Percentiles rank a stretch among this genome's conserved stretches.
Evolutionary conservation across 2,113 vertebrate species (phyloP).

Genomic region (Callipepla squamata): DNA sequence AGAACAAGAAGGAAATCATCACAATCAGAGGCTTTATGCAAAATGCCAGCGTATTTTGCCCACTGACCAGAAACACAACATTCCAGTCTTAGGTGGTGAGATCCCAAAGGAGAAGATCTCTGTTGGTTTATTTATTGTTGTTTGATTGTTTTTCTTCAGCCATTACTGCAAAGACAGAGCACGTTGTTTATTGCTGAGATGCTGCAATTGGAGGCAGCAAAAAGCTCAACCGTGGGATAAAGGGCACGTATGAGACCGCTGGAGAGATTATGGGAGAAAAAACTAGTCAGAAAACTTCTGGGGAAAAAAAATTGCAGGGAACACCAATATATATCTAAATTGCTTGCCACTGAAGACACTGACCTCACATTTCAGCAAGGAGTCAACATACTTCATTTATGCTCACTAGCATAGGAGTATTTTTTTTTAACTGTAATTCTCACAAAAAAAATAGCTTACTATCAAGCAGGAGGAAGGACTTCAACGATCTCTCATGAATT

Average conservation of each 20-base stretch:
- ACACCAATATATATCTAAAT: not conserved
- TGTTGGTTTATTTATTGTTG: not conserved
- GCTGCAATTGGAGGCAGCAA: not conserved
- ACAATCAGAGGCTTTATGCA: not conserved
- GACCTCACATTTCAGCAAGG: not conserved
- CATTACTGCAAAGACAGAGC: not conserved
- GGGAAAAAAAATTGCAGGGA: not conserved
- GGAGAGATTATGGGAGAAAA: not conserved
- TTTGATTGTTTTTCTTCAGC: not conserved
- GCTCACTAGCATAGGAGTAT: not conserved
- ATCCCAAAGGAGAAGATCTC: not conserved
- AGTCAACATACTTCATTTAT: not conserved
- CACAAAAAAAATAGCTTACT: not conserved
- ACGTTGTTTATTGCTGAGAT: not conserved
- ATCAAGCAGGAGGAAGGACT: not conserved
- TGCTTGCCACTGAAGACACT: not conserved
- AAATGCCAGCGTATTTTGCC: not conserved
- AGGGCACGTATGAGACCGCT: not conserved
- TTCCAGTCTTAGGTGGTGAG: rapidly evolving
- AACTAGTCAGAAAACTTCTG: not conserved
- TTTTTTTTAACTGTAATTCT: not conserved
- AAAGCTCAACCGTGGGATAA: not conserved
- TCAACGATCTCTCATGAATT: not conserved
- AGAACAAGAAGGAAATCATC: not conserved
- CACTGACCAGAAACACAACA: not conserved